phyloP scores from a whole-genome alignment of 2,888 invertebrate species.

The Polymixis flavicincta region DNA sequence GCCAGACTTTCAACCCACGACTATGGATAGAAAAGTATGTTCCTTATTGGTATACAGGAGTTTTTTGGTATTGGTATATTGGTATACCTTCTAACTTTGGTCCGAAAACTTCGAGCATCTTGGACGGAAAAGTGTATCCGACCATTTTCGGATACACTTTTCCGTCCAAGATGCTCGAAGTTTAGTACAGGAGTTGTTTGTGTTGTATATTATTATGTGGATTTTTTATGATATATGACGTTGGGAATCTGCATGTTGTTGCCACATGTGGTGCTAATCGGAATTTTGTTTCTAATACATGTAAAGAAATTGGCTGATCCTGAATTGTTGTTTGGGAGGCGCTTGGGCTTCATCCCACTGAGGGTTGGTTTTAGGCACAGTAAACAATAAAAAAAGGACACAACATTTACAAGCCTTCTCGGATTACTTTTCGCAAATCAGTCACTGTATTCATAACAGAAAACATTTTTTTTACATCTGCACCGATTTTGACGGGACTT shows the following conservation, averaged over 20 bases:
- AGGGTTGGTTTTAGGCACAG: too few species aligned
- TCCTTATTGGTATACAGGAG: background rate
- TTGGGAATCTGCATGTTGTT: background rate
- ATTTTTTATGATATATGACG: conserved; percentile 16
- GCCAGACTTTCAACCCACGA: conserved; percentile 8
- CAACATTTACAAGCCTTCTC: too few species aligned
- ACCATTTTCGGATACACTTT: background rate
- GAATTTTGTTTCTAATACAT: background rate
- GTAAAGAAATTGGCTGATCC: background rate
- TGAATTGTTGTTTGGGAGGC: too few species aligned
- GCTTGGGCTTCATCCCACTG: too few species aligned
- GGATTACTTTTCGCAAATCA: too few species aligned
- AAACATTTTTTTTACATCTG: too few species aligned
- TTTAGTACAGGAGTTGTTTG: background rate
- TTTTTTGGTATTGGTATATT: too few species aligned
- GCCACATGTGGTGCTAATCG: background rate
- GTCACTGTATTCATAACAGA: too few species aligned
- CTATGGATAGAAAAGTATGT: background rate
- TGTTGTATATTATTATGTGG: conserved; percentile 13
- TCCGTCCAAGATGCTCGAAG: too few species aligned
- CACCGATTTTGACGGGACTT: too few species aligned
- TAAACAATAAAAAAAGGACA: too few species aligned
- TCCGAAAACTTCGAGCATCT: background rate
- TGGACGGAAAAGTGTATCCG: background rate
- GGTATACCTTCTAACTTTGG: conserved; percentile 10